phyloP scores from a whole-genome alignment of 2,888 invertebrate genomes.

The Calliopum simillimum region DNA sequence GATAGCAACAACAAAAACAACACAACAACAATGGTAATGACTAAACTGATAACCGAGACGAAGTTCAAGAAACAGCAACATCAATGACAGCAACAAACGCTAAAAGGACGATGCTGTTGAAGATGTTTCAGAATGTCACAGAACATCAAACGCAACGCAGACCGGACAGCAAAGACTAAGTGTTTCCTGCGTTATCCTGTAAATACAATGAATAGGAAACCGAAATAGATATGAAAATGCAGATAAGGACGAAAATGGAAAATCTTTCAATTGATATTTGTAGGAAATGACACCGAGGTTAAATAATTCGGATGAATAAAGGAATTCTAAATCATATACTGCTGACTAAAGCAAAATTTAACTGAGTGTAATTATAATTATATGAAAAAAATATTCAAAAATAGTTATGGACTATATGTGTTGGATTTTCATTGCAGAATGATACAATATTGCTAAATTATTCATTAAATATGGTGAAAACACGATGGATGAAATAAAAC shows the following conservation, averaged over 20 bases:
- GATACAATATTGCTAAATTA: too few species aligned
- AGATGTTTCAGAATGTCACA: neutral
- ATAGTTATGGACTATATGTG: too few species aligned
- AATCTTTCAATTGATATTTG: slow-evolving; percentile 38
- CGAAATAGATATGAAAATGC: too few species aligned
- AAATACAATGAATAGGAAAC: slow-evolving; percentile 36
- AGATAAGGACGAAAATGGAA: slow-evolving; percentile 12
- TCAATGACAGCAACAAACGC: neutral
- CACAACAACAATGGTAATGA: slow-evolving; percentile 9
- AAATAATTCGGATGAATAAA: too few species aligned
- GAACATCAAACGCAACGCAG: neutral
- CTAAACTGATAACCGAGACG: neutral
- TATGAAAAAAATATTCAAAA: too few species aligned
- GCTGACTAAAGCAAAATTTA: too few species aligned
- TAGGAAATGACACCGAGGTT: too few species aligned
- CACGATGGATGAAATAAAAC: too few species aligned
- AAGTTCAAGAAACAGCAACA: neutral
- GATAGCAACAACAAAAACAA: slow-evolving; percentile 1
- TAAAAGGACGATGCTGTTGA: neutral
- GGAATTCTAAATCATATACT: too few species aligned
- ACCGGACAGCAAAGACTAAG: neutral
- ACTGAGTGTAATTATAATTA: too few species aligned
- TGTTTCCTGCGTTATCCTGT: neutral
- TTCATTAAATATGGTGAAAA: too few species aligned
- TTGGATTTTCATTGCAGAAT: too few species aligned